Evolutionary conservation across 2,888 invertebrate genomes (phyloP), one percentile per base, ranked within the genome.

Genomic region (Mechanitis mazaeus): DNA sequence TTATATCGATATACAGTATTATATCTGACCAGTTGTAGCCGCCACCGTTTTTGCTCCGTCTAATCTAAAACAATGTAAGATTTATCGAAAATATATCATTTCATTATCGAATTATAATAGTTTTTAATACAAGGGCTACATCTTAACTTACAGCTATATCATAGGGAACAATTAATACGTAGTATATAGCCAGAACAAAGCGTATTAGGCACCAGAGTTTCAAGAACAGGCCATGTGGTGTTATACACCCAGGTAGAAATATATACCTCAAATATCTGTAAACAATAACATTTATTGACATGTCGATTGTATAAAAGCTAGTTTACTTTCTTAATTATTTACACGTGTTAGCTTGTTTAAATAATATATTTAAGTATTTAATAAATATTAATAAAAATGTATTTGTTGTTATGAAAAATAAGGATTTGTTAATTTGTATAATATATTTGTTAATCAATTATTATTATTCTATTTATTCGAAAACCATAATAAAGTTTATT

Each of bases 141-240:
- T 31, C 9, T 7, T 31, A 31, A 50, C 88, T 85, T 69, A 90
- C 87, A 60, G 89, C 86, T 63, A 90, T 81, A 65, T 83, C 79
- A 68, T 87, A 87, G 0, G 91, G 91, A 2, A 87, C 78, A 5
- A 74, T 64, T 31, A 84, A 55, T 45, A 85, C 79, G 68, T 88
- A 86, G 66, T 77, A 84, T 7, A 86, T 42, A 1, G 88, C 85
- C 31, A 79, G 54, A 1, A 81, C 1, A 33, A 86, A 77, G 53
- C 91, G 76, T 20, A 89, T 46, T 0, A 74, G 55, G 59, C 87
- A 90, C 90, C 91, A 91, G 35, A 82, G 65, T 72, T 88, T 88
- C 56, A 91, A 70, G 66, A 91, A 90, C 54, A 85, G 72, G 28
- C 91, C 90, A 62, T 89, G 78, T n/a, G 91, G 91, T 47, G 88